Evolutionary conservation across 2,888 invertebrate species (phyloP).

Genomic region (Meghimatium bilineatum): DNA sequence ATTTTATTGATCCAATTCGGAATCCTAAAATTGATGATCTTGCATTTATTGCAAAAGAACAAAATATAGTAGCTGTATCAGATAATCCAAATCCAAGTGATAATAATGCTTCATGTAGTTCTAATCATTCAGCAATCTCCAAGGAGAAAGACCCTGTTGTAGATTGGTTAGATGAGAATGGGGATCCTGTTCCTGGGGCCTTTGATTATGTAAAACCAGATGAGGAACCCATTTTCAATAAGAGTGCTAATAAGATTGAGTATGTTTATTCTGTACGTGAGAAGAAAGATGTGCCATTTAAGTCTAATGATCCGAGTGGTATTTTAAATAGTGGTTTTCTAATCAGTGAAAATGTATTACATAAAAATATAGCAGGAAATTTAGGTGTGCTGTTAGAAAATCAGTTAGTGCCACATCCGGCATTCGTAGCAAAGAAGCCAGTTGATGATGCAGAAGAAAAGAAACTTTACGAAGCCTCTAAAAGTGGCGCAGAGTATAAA

Average conservation of each 20-base stretch:
- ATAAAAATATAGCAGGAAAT: conserved; percentile 34
- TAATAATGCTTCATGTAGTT: conserved; percentile 3
- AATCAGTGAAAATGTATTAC: conserved; percentile 34
- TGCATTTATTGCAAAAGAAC: neutral
- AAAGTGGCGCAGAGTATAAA: conserved; percentile 39
- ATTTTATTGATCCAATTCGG: neutral
- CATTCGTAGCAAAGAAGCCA: neutral
- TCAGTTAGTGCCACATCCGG: conserved; percentile 19
- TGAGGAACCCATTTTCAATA: conserved; percentile 7
- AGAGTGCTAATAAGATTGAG: conserved; percentile 31
- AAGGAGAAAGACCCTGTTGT: neutral
- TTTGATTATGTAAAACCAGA: conserved; percentile 41
- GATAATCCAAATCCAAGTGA: neutral
- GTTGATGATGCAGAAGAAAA: conserved; percentile 38
- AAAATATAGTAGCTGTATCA: neutral
- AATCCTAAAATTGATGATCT: neutral
- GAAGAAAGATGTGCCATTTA: conserved; percentile 31
- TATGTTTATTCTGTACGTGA: conserved; percentile 48
- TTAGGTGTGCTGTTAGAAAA: conserved; percentile 24
- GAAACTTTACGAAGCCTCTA: conserved; percentile 48
- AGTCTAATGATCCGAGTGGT: conserved; percentile 19
- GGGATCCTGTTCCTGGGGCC: conserved; percentile 47
- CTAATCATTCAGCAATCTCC: neutral
- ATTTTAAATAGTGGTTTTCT: conserved; percentile 18
- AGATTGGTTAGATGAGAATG: conserved; percentile 50